Percentiles rank a stretch among this genome's conserved stretches.
Conservation (phyloP, 2,797 vertebrate genomes). For the Halcyon badia region DNA sequence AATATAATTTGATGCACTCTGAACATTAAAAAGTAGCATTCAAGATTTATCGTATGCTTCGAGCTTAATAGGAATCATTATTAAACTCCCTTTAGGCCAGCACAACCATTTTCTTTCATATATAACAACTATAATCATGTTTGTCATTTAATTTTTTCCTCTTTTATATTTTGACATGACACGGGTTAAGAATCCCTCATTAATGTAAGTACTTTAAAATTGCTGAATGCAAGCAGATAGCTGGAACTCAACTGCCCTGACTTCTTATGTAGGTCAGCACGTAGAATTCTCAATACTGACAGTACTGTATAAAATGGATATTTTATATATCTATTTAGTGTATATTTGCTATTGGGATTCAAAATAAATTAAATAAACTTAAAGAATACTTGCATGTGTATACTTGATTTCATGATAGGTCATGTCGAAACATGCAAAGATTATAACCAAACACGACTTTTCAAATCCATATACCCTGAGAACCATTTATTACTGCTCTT, state of each 20-base stretch:
- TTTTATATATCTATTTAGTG: slow-evolving; percentile 64
- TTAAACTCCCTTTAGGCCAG: slow-evolving; percentile 65
- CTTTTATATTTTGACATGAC: slow-evolving; percentile 40
- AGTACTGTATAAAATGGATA: slow-evolving; percentile 67
- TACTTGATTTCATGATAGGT: not conserved
- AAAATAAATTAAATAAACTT: slow-evolving; percentile 70
- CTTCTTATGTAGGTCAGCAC: not conserved
- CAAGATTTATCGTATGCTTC: slow-evolving; percentile 19
- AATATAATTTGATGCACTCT: not conserved
- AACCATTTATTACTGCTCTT: not conserved
- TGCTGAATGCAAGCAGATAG: slow-evolving; percentile 23
- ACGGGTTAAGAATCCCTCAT: slow-evolving; percentile 31
- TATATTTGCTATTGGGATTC: slow-evolving; percentile 70
- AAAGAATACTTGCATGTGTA: not conserved
- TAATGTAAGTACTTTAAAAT: not conserved
- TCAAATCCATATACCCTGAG: not conserved
- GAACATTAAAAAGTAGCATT: slow-evolving; percentile 36
- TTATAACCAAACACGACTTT: not conserved
- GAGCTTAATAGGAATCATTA: slow-evolving; percentile 65
- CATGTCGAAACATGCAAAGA: rapidly evolving
- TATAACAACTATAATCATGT: slow-evolving; percentile 43
- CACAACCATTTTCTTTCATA: slow-evolving; percentile 51
- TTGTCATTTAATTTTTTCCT: slow-evolving; percentile 46
- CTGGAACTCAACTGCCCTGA: slow-evolving; percentile 56
- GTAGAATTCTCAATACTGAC: slow-evolving; percentile 59